Percentiles rank a stretch among this genome's conserved stretches.
Evolutionary conservation across 2,113 vertebrate species (phyloP).

Genomic region (Peromyscus leucopus): DNA sequence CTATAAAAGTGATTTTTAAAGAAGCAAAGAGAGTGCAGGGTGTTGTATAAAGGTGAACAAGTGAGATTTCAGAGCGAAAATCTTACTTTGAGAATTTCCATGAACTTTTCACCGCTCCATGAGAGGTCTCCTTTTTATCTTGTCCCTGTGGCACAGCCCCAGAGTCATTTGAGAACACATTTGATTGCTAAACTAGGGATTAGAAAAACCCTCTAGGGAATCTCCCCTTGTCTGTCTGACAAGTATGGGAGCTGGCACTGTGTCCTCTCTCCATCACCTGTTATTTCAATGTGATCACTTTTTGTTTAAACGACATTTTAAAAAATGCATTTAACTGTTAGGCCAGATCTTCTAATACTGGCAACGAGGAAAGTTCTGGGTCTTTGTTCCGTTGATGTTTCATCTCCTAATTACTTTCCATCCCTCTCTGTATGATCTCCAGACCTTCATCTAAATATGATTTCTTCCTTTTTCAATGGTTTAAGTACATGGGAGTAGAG

Average conservation of each 20-base stretch:
- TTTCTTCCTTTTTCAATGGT: neutral
- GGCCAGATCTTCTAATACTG: neutral
- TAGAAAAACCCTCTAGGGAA: neutral
- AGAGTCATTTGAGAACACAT: neutral
- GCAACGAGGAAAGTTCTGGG: neutral
- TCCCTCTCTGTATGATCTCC: neutral
- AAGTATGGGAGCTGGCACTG: neutral
- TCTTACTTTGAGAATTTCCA: neutral
- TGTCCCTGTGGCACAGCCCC: neutral
- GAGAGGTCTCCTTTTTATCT: neutral
- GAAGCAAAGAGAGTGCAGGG: slow-evolving; percentile 40
- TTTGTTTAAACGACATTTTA: neutral
- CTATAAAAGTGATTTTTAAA: slow-evolving; percentile 50
- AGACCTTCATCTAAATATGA: slow-evolving; percentile 5
- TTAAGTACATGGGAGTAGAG: neutral
- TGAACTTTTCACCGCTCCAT: neutral
- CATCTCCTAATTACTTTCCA: neutral
- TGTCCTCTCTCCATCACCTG: neutral
- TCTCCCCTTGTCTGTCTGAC: neutral
- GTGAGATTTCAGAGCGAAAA: slow-evolving; percentile 18
- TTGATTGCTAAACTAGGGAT: neutral
- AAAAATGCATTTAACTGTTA: neutral
- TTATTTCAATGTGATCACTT: neutral
- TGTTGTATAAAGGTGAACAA: neutral
- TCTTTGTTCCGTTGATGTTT: neutral